phyloP scores from a whole-genome alignment of 2,888 invertebrate genomes.

The Hirudinaria manillensis region DNA sequence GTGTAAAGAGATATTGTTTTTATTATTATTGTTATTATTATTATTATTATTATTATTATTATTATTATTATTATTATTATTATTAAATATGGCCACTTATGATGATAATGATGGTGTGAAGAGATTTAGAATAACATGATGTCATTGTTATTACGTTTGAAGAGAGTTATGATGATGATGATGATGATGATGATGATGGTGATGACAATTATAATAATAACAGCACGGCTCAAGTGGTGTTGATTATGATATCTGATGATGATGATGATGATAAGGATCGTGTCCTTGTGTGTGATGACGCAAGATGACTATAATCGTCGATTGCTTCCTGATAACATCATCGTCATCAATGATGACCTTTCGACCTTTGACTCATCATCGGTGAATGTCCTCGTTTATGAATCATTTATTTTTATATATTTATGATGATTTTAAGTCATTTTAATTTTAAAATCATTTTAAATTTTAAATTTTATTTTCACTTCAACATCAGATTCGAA shows the following conservation, averaged over 20 bases:
- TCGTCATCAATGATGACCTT: neutral
- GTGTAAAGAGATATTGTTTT: neutral
- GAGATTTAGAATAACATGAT: too few species aligned
- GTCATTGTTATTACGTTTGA: too few species aligned
- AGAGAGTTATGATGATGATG: too few species aligned
- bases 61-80: too few species aligned
- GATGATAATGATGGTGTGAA: too few species aligned
- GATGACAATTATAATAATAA: neutral
- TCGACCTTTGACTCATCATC: neutral
- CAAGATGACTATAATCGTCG: neutral
- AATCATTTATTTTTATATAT: too few species aligned
- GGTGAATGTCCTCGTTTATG: too few species aligned
- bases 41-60: too few species aligned
- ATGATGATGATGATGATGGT: neutral
- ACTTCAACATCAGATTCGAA: conserved; percentile 48
- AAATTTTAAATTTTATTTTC: neutral
- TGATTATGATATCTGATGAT: neutral
- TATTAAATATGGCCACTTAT: too few species aligned
- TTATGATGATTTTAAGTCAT: neutral
- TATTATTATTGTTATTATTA: too few species aligned
- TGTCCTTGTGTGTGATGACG: neutral
- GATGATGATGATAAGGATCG: neutral
- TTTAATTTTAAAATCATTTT: conserved; percentile 1
- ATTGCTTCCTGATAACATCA: too few species aligned
- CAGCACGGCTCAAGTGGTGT: neutral